phyloP scores from a whole-genome alignment of 2,888 invertebrate species.

The Bombyx huttoni region DNA sequence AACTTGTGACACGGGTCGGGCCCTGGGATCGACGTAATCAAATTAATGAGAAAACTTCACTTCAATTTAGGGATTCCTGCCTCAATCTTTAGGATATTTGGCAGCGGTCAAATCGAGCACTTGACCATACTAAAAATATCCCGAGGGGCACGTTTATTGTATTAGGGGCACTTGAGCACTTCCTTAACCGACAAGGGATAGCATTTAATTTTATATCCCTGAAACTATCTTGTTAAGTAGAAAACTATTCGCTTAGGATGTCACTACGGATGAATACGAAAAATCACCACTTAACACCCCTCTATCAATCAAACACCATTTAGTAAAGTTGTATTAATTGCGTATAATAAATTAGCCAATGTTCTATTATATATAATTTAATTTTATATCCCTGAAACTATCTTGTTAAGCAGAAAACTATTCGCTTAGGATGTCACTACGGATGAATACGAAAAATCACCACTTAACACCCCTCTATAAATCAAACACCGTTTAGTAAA shows the following conservation, averaged over 20 bases:
- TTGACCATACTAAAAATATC: constrained; percentile 23
- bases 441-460: neutral
- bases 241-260: neutral
- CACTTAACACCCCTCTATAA: neutral
- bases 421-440: neutral
- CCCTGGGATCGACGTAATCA: constrained; percentile 69
- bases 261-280: neutral
- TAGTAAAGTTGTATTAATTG: too few relatives aligned
- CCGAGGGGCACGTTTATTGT: constrained; percentile 25
- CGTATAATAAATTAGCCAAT: too few relatives aligned
- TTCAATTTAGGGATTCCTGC: constrained; percentile 65
- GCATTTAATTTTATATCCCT: neutral
- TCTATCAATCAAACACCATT: too few relatives aligned
- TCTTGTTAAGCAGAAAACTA: neutral
- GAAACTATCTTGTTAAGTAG: neutral
- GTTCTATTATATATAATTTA: neutral
- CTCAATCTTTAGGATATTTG: constrained; percentile 64
- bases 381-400: neutral
- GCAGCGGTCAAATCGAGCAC: constrained; percentile 48
- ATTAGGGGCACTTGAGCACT: neutral
- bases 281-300: neutral
- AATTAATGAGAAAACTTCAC: constrained; percentile 72
- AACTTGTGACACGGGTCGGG: constrained; percentile 71
- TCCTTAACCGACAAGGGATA: neutral
- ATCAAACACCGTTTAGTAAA: too few relatives aligned